These are phyloP conservation scores for Drosophila ananassae DNA, from an alignment of 1,140 invertebrate genomes.

Conservation along the genomic window DNA sequence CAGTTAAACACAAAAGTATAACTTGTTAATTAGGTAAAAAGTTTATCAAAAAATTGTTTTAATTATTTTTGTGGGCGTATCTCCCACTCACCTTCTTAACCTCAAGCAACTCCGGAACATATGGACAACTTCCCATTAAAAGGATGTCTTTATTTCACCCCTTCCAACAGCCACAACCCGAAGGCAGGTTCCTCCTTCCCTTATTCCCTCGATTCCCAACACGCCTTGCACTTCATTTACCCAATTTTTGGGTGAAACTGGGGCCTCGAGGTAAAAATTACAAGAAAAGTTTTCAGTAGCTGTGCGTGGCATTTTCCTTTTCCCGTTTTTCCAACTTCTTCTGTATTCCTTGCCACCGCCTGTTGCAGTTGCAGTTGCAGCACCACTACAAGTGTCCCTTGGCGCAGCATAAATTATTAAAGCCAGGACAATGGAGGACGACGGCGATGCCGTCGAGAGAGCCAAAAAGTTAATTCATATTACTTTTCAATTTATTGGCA, in stretches of 20 bases:
- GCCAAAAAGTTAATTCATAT: constrained; percentile 81
- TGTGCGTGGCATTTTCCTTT: constrained; percentile 16
- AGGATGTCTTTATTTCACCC: constrained; percentile 23
- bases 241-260: constrained; percentile 50
- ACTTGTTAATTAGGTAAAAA: not conserved
- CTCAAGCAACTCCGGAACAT: constrained; percentile 19
- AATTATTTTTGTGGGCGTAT: not conserved
- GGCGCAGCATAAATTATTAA: constrained; percentile 73
- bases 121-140: constrained; percentile 45
- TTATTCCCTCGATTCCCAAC: constrained; percentile 37
- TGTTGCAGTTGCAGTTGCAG: constrained; percentile 53
- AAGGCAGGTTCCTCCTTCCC: constrained; percentile 17
- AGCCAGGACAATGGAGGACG: constrained; percentile 57
- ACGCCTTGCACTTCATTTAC: constrained; percentile 70
- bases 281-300: constrained; percentile 36
- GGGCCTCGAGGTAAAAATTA: constrained; percentile 24
- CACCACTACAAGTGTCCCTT: constrained; percentile 67
- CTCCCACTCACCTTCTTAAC: not conserved
- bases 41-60: not conserved
- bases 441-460: constrained; percentile 20
- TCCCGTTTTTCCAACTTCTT: not conserved
- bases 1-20: not conserved
- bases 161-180: constrained; percentile 2
- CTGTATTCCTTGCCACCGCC: constrained; percentile 14
- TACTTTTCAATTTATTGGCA: constrained; percentile 80